Conservation (phyloP, 2,113 vertebrate species). For the Mesocricetus auratus region DNA sequence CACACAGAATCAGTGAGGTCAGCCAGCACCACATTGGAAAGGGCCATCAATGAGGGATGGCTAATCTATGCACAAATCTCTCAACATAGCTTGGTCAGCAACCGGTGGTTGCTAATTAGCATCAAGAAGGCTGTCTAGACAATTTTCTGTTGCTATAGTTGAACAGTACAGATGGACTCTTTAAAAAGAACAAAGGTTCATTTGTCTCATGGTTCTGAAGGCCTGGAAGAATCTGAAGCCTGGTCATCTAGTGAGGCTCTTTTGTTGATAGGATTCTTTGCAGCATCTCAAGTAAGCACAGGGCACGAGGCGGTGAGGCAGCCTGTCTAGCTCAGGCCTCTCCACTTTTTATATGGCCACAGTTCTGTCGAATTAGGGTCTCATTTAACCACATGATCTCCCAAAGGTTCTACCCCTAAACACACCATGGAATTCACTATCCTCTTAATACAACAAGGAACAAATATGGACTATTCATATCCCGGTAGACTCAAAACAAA, state of each 20-base stretch:
- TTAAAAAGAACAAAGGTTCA: not conserved
- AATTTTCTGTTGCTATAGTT: not conserved
- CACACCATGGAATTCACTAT: not conserved
- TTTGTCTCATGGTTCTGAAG: not conserved
- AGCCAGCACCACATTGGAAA: not conserved
- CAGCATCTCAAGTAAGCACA: not conserved
- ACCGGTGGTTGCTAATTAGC: slow-evolving; percentile 8
- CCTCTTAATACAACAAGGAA: not conserved
- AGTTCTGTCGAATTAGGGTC: not conserved
- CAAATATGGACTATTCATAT: not conserved
- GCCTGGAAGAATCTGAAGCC: not conserved
- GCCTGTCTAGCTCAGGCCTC: not conserved
- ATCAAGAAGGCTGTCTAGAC: not conserved
- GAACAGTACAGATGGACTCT: not conserved
- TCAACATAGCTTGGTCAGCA: not conserved
- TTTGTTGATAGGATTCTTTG: not conserved
- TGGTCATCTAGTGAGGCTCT: not conserved
- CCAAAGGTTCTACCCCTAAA: not conserved
- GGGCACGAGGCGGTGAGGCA: no score
- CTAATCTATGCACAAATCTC: not conserved
- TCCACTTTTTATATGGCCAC: not conserved
- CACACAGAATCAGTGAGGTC: not conserved
- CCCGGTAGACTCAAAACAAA: not conserved
- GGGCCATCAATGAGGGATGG: not conserved
- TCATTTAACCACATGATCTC: not conserved